These are phyloP conservation scores for Pitangus sulphuratus DNA, from an alignment of 2,797 vertebrate species.

Conservation along the genomic window DNA sequence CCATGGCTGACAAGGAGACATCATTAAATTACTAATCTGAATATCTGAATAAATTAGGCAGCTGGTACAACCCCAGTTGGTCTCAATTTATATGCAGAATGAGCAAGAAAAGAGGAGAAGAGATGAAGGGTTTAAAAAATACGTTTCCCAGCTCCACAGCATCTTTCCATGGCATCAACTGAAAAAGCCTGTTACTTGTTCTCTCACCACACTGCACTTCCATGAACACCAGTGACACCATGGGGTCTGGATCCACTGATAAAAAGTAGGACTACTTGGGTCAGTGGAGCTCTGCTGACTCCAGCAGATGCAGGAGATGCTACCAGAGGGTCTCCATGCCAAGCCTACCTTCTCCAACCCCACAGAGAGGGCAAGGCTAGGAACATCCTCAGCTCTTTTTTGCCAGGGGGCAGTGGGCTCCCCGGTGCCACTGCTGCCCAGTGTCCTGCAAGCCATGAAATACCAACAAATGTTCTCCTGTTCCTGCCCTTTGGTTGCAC, in stretches of 20 bases:
- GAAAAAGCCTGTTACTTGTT: not conserved
- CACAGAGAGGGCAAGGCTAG: not conserved
- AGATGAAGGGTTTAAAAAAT: not conserved
- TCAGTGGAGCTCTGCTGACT: not conserved
- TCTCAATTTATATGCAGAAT: not conserved
- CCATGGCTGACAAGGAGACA: not conserved
- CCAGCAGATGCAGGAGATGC: not conserved
- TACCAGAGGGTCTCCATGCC: not conserved
- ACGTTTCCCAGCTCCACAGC: not conserved
- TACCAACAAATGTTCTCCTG: not conserved
- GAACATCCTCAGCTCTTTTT: not conserved
- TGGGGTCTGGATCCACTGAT: not conserved
- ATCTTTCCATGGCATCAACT: not conserved
- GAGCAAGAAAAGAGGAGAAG: not conserved
- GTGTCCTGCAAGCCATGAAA: not conserved
- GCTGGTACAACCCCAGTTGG: not conserved
- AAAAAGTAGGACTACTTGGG: not conserved
- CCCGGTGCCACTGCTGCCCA: not conserved
- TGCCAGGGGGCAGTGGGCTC: not conserved
- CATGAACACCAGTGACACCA: not conserved
- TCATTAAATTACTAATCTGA: not conserved
- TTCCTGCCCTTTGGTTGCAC: not conserved
- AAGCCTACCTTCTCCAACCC: not conserved
- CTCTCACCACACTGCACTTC: not conserved
- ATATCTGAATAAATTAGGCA: slow-evolving; percentile 17